phyloP scores from a whole-genome alignment of 2,113 vertebrate species.

The Paralichthys olivaceus region DNA sequence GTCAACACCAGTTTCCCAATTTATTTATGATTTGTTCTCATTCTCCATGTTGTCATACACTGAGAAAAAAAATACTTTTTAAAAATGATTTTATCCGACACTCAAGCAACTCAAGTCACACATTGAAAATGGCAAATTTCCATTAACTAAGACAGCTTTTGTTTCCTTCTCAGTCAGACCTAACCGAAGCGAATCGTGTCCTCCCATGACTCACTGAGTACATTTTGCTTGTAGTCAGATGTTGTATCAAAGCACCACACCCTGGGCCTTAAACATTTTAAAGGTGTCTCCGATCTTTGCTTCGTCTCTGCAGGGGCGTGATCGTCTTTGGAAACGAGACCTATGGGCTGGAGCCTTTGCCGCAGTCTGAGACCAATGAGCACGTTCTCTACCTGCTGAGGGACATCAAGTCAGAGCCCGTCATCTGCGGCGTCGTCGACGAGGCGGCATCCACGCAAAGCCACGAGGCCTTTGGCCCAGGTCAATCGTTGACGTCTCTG shows the following conservation, averaged over 20 bases:
- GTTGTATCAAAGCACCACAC: not conserved
- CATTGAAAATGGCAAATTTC: no score
- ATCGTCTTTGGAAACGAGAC: constrained; percentile 74
- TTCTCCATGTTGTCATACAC: no score
- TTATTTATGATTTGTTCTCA: no score
- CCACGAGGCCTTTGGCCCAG: constrained; percentile 46
- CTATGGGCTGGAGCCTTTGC: constrained; percentile 77
- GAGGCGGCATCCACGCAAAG: constrained; percentile 18
- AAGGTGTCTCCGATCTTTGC: not conserved
- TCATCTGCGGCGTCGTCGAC: constrained; percentile 72
- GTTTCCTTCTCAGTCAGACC: no score
- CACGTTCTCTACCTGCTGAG: constrained; percentile 77
- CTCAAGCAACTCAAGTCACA: no score
- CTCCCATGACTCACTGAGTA: not conserved
- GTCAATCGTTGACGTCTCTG: constrained; percentile 59
- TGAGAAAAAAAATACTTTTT: no score
- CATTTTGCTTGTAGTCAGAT: not conserved
- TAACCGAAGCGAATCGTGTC: not conserved
- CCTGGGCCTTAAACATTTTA: not conserved
- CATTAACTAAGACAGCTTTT: no score
- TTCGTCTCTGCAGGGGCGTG: constrained; percentile 74
- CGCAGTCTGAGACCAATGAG: constrained; percentile 59
- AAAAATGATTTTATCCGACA: no score
- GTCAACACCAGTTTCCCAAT: no score
- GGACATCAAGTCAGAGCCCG: constrained; percentile 37